These are phyloP conservation scores for Carassius carassius DNA, from an alignment of 2,113 vertebrate genomes.

Conservation along the genomic window DNA sequence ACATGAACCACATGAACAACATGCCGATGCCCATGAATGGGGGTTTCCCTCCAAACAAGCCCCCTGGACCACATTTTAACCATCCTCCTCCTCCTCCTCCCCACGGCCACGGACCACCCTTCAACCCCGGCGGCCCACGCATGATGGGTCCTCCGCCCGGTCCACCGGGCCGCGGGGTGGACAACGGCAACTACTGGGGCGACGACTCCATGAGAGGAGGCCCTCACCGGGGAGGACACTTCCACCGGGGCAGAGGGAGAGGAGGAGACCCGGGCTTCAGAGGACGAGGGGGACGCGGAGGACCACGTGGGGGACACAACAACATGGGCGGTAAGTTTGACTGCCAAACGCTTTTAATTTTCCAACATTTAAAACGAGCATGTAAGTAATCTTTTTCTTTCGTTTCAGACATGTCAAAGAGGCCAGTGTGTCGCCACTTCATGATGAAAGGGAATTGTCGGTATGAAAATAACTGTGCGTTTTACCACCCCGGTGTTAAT, in stretches of 20 bases:
- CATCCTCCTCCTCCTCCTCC: conserved; percentile 79
- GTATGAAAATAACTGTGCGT: conserved; percentile 92
- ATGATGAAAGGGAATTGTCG: conserved; percentile 94
- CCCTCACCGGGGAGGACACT: conserved; percentile 77
- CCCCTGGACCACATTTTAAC: conserved; percentile 79
- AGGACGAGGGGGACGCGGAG: conserved; percentile 81
- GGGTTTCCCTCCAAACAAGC: conserved; percentile 83
- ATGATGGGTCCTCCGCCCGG: conserved; percentile 88
- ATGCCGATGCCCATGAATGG: conserved; percentile 84
- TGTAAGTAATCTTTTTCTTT: not conserved
- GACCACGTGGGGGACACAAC: conserved; percentile 84
- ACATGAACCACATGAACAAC: conserved; percentile 64
- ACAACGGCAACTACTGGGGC: conserved; percentile 86
- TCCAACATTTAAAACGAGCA: not conserved
- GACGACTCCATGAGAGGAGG: conserved; percentile 87
- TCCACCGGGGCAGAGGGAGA: conserved; percentile 81
- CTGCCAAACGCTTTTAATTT: not conserved
- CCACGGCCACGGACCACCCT: conserved; percentile 77
- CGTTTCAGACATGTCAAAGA: conserved; percentile 86
- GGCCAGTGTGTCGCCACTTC: conserved; percentile 89
- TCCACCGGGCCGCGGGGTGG: conserved; percentile 72
- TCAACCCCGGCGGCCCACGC: conserved; percentile 72
- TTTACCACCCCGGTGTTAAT: conserved; percentile 91
- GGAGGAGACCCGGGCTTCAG: conserved; percentile 83
- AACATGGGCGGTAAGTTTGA: conserved; percentile 76